Conservation (phyloP, 2,113 vertebrate species). For the Chamaetylas fuelleborni region DNA sequence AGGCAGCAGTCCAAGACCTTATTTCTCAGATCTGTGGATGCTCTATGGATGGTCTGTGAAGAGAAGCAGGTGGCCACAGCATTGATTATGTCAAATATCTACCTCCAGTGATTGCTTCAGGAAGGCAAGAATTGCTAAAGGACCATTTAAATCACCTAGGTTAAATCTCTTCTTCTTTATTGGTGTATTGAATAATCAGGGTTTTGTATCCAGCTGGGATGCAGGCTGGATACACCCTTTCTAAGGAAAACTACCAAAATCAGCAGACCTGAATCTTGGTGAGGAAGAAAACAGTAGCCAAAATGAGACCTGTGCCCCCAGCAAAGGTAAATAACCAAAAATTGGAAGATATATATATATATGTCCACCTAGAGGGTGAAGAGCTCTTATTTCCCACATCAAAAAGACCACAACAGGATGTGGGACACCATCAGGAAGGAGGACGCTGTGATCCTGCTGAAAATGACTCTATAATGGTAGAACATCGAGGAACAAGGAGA, state of each 20-base stretch:
- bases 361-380: neutral
- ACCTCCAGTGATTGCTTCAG: neutral
- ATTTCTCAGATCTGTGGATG: neutral
- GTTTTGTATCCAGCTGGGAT: neutral
- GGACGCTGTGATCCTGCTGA: neutral
- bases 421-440: neutral
- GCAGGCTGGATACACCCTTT: neutral
- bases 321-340: neutral
- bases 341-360: neutral
- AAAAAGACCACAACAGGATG: neutral
- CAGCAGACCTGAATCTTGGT: neutral
- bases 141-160: neutral
- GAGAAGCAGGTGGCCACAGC: neutral
- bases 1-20: neutral
- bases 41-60: neutral
- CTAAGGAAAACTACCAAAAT: neutral
- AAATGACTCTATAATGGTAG: neutral
- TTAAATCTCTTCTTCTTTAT: neutral
- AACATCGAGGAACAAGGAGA: neutral
- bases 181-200: neutral
- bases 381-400: neutral
- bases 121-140: neutral
- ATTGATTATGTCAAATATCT: neutral
- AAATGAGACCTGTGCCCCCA: neutral
- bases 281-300: neutral